phyloP scores from a whole-genome alignment of 2,888 invertebrate species.

The Alcis repandata region DNA sequence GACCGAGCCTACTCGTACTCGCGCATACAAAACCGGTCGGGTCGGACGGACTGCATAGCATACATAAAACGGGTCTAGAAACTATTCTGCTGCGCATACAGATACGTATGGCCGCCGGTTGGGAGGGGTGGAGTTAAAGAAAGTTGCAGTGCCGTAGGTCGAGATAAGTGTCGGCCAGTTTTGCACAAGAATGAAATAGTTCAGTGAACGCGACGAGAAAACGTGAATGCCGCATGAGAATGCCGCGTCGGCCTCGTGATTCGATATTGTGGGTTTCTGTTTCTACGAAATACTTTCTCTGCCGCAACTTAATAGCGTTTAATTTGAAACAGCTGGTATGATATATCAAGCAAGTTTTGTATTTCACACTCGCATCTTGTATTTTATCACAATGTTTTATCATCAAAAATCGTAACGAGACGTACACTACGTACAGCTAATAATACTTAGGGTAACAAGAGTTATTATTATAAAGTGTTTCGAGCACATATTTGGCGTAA shows the following conservation, averaged over 20 bases:
- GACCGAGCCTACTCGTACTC: constrained; percentile 47
- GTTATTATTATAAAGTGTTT: constrained; percentile 1
- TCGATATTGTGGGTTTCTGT: constrained; percentile 21
- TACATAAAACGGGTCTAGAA: constrained; percentile 59
- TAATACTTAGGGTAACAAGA: background rate
- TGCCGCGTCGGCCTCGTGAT: constrained; percentile 16
- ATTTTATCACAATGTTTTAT: no score
- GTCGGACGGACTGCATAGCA: constrained; percentile 41
- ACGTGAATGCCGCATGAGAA: constrained; percentile 47
- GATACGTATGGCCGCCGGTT: constrained; percentile 38
- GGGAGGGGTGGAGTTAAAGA: constrained; percentile 63
- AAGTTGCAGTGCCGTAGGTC: constrained; percentile 79
- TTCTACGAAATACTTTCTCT: constrained; percentile 23
- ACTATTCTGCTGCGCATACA: constrained; percentile 50
- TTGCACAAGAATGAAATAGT: constrained; percentile 57
- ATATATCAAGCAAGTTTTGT: background rate
- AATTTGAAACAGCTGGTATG: background rate
- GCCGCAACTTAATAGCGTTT: background rate
- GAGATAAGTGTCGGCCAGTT: constrained; percentile 58
- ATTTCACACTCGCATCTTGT: no score
- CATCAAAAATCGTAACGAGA: no score
- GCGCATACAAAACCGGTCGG: constrained; percentile 57
- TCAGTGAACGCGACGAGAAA: constrained; percentile 46
- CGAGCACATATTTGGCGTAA: constrained; percentile 15
- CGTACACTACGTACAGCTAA: no score